phyloP scores from a whole-genome alignment of 2,113 vertebrate species.

The Acrocephalus kingi region DNA sequence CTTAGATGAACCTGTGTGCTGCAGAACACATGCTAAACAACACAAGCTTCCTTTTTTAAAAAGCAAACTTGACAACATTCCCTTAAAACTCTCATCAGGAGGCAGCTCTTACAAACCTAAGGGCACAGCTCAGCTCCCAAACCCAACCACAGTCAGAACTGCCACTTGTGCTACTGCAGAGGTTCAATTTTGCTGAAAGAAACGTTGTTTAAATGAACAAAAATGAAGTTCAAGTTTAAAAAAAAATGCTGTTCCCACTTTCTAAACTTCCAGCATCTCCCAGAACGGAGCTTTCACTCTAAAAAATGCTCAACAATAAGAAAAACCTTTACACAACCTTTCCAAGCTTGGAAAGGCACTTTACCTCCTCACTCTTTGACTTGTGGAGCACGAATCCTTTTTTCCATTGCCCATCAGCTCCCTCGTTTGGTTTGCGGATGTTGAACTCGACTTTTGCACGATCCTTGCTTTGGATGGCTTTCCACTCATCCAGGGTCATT shows the following conservation, averaged over 20 bases:
- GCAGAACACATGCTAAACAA: background rate
- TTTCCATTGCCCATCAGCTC: constrained; percentile 94
- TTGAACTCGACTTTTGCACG: constrained; percentile 97
- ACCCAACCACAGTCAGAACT: background rate
- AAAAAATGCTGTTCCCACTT: background rate
- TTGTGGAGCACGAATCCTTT: constrained; percentile 98
- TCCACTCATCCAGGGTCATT: constrained; percentile 99
- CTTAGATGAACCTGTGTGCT: background rate
- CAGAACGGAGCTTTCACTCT: background rate
- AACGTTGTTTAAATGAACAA: background rate
- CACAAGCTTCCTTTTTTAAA: background rate
- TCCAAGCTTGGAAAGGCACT: background rate
- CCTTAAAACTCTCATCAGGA: background rate
- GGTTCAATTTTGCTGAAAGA: background rate
- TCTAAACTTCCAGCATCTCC: background rate
- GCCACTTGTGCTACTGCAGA: background rate
- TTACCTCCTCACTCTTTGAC: constrained; percentile 95
- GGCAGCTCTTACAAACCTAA: background rate
- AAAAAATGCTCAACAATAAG: rapidly evolving
- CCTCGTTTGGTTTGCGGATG: constrained; percentile 97
- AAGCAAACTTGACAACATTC: too few species aligned
- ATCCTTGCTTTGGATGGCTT: constrained; percentile 97
- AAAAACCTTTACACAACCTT: background rate
- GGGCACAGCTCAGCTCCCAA: background rate
- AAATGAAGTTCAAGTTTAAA: rapidly evolving